Evolutionary conservation across 2,888 invertebrate genomes (phyloP).

Genomic region (Drosophila melanocephala): DNA sequence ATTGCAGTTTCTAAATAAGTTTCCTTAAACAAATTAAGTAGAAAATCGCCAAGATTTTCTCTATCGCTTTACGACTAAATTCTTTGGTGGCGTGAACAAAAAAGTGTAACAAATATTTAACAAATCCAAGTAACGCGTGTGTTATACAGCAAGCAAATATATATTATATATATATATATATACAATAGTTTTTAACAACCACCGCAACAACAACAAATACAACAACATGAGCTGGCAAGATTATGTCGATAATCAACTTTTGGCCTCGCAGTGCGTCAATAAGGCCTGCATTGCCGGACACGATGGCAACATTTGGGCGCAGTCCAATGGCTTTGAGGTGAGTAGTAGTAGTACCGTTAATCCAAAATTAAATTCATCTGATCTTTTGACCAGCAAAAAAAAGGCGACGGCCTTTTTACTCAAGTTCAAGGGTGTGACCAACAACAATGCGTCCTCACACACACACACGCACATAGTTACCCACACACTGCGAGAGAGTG

Average conservation of each 20-base stretch:
- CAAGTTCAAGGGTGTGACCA: slow-evolving; percentile 86
- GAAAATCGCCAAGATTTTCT: slow-evolving; percentile 61
- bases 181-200: slow-evolving; percentile 63
- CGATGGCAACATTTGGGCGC: slow-evolving; percentile 98
- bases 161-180: slow-evolving; percentile 19
- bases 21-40: slow-evolving; percentile 58
- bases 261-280: slow-evolving; percentile 97
- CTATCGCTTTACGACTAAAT: slow-evolving; percentile 60
- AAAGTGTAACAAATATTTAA: slow-evolving; percentile 47
- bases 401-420: slow-evolving; percentile 43
- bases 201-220: slow-evolving; percentile 79
- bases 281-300: slow-evolving; percentile 98
- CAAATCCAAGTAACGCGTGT: slow-evolving; percentile 54
- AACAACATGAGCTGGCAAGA: slow-evolving; percentile 97
- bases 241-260: slow-evolving; percentile 98
- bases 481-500: slow-evolving; percentile 21
- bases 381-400: slow-evolving; percentile 23
- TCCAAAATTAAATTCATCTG: slow-evolving; percentile 8
- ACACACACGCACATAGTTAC: slow-evolving; percentile 24
- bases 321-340: slow-evolving; percentile 97
- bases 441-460: slow-evolving; percentile 45
- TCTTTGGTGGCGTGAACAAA: slow-evolving; percentile 64
- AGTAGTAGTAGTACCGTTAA: slow-evolving; percentile 86
- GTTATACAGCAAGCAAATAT: slow-evolving; percentile 48
- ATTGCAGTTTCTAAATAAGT: slow-evolving; percentile 72